Evolutionary conservation across 2,797 vertebrate genomes (phyloP).

Genomic region (Ctenosaura bakeri): DNA sequence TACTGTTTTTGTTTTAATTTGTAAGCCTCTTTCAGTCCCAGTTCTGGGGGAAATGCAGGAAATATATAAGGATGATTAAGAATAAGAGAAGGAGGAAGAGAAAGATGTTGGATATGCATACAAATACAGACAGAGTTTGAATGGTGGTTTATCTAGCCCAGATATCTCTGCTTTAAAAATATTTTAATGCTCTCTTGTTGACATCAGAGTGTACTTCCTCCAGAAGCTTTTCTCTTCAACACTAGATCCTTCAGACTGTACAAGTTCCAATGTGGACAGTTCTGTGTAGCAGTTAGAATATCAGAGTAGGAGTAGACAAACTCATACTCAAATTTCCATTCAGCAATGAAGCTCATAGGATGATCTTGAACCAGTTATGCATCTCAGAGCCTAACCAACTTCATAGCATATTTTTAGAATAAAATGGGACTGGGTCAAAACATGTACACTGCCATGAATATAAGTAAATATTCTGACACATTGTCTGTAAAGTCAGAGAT

Average conservation of each 20-base stretch:
- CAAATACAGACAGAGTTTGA: neutral
- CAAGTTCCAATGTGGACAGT: neutral
- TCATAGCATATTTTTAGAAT: neutral
- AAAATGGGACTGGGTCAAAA: neutral
- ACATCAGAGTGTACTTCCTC: neutral
- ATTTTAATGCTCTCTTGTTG: neutral
- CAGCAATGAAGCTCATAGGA: neutral
- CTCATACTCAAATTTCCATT: neutral
- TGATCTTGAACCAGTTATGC: neutral
- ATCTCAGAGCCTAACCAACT: neutral
- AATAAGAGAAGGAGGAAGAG: too few relatives aligned
- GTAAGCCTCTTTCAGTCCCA: too few relatives aligned
- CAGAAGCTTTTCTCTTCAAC: neutral
- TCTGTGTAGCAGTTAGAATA: neutral
- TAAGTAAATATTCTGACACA: neutral
- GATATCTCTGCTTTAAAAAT: neutral
- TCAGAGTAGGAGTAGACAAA: neutral
- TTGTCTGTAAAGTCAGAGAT: neutral
- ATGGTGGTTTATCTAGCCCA: neutral
- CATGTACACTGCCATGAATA: neutral
- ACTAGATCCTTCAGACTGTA: too few relatives aligned
- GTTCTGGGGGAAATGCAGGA: too few relatives aligned
- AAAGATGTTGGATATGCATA: neutral
- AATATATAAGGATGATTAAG: too few relatives aligned
- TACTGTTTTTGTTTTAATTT: too few relatives aligned